phyloP scores from a whole-genome alignment of 1,140 invertebrate genomes.

The Vanessa tameamea region DNA sequence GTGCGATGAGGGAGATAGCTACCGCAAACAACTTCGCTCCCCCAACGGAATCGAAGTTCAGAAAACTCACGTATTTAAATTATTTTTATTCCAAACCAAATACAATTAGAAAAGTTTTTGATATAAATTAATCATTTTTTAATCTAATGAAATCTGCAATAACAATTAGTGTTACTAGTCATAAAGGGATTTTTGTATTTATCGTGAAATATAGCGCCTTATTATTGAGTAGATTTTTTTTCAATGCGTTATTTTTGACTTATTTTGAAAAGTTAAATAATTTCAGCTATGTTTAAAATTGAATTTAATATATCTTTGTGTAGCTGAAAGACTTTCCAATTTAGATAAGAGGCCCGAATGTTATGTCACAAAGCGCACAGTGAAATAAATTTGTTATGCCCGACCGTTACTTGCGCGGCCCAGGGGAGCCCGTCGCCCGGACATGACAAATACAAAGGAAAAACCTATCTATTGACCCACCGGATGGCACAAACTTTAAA shows the following conservation, averaged over 20 bases:
- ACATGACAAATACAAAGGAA: constrained; percentile 57
- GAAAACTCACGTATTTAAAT: too few species aligned
- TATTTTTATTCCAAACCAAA: too few species aligned
- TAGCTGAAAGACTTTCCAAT: constrained; percentile 59
- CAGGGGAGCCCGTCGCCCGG: constrained; percentile 44
- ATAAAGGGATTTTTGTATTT: too few species aligned
- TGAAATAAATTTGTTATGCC: constrained; percentile 44
- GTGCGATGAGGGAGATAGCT: too few species aligned
- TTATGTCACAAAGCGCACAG: constrained; percentile 10
- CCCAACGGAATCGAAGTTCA: too few species aligned
- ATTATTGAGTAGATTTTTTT: too few species aligned
- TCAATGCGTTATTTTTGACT: not conserved
- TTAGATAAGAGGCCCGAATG: constrained; percentile 55
- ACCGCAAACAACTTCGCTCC: too few species aligned
- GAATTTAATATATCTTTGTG: not conserved
- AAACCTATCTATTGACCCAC: not conserved
- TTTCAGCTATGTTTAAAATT: not conserved
- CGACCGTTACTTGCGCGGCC: constrained; percentile 54
- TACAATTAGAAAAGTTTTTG: too few species aligned
- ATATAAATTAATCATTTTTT: too few species aligned
- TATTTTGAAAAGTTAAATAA: not conserved
- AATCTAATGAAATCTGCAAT: too few species aligned
- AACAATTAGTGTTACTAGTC: too few species aligned
- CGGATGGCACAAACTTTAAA: not conserved
- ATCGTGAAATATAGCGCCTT: too few species aligned